phyloP scores from a whole-genome alignment of 2,888 invertebrate genomes.

The Agrilus mali region DNA sequence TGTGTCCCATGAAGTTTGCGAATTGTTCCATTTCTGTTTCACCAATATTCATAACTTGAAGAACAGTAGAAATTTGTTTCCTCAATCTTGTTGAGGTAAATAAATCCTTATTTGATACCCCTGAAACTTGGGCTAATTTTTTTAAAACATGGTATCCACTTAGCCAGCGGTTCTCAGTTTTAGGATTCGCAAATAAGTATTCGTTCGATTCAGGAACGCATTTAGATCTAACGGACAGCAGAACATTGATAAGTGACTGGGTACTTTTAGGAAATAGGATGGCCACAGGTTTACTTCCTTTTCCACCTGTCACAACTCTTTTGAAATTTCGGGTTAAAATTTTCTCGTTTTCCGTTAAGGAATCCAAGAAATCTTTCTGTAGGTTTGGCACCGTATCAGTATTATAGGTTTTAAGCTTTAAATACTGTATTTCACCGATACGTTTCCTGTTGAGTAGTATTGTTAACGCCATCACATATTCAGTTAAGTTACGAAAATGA shows the following conservation, averaged over 20 bases:
- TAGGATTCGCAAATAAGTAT: conserved; percentile 16
- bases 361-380: conserved; percentile 10
- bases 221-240: conserved; percentile 9
- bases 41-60: conserved; percentile 13
- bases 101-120: conserved; percentile 9
- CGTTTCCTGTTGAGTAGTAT: no score
- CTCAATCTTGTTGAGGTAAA: conserved; percentile 16
- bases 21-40: conserved; percentile 18
- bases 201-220: conserved; percentile 12
- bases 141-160: conserved; percentile 14
- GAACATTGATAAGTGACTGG: conserved; percentile 9
- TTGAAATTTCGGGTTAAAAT: conserved; percentile 12
- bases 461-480: no score
- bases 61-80: conserved; percentile 15
- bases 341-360: conserved; percentile 11
- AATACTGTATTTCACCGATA: no score
- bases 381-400: conserved; percentile 2
- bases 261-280: conserved; percentile 13
- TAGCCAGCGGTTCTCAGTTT: conserved; percentile 11
- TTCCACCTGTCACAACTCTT: conserved; percentile 14
- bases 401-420: no score
- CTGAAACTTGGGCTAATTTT: conserved; percentile 13
- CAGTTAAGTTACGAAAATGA: no score
- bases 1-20: conserved; percentile 18
- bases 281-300: conserved; percentile 12